Evolutionary conservation across 1,140 invertebrate genomes (phyloP).

Genomic region (Sarcophaga peregrina): DNA sequence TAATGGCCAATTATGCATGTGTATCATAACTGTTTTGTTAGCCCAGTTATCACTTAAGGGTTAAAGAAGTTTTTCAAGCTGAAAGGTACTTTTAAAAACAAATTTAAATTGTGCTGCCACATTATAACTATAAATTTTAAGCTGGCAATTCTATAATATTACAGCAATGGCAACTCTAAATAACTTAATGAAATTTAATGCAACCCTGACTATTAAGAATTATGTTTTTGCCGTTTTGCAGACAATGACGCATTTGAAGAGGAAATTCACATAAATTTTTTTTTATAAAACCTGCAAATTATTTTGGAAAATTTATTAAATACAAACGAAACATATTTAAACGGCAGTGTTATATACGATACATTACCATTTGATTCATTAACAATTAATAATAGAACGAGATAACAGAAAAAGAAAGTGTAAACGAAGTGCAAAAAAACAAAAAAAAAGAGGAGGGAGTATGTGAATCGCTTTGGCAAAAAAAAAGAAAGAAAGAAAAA

Average conservation of each 20-base stretch:
- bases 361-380: background rate
- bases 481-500: conserved; percentile 20
- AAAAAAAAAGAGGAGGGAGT: conserved; percentile 34
- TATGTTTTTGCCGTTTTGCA: conserved; percentile 16
- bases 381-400: background rate
- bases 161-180: no score
- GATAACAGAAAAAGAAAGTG: conserved; percentile 17
- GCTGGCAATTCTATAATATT: no score
- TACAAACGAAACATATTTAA: background rate
- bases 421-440: conserved; percentile 36
- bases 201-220: background rate
- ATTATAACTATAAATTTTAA: no score
- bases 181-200: background rate
- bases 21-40: background rate
- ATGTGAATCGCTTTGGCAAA: conserved; percentile 24
- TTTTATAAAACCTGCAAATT: conserved; percentile 1
- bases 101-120: no score
- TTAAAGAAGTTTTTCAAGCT: no score
- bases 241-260: conserved; percentile 38
- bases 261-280: conserved; percentile 1
- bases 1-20: no score
- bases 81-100: no score
- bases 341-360: background rate
- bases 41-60: no score
- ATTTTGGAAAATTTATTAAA: conserved; percentile 1